These are phyloP conservation scores for Tortricodes alternella DNA, from an alignment of 2,888 invertebrate genomes.

Conservation along the genomic window DNA sequence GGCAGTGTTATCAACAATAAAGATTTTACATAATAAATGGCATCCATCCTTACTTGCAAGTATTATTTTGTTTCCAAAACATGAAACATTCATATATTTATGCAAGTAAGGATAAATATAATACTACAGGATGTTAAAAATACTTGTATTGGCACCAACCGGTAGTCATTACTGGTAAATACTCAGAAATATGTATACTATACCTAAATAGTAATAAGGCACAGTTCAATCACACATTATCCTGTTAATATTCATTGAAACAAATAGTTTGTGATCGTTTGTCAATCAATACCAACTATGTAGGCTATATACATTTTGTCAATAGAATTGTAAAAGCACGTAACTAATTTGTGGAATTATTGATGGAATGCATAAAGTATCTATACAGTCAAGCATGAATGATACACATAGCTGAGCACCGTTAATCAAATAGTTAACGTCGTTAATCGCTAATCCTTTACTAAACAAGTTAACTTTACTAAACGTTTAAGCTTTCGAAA, in stretches of 20 bases:
- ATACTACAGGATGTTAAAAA: constrained; percentile 32
- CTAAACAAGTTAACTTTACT: no score
- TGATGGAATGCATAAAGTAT: constrained; percentile 27
- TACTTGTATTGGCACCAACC: constrained; percentile 69
- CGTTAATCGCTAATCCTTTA: no score
- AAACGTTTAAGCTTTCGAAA: no score
- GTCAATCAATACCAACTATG: constrained; percentile 8
- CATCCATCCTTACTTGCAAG: no score
- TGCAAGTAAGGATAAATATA: constrained; percentile 7
- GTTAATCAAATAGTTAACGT: no score
- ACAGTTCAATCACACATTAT: constrained; percentile 63
- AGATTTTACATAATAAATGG: no score
- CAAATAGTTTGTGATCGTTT: constrained; percentile 22
- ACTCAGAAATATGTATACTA: constrained; percentile 35
- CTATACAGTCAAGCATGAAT: background rate
- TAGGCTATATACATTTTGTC: constrained; percentile 2
- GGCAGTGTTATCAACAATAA: no score
- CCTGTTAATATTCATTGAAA: constrained; percentile 34
- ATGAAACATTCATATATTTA: no score
- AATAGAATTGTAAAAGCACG: constrained; percentile 9
- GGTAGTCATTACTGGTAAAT: constrained; percentile 47
- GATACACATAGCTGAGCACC: no score
- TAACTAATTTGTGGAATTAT: constrained; percentile 25
- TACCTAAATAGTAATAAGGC: constrained; percentile 60
- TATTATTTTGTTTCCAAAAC: no score